Evolutionary conservation across 1,140 invertebrate species (phyloP).

Genomic region (Triops longicaudatus): DNA sequence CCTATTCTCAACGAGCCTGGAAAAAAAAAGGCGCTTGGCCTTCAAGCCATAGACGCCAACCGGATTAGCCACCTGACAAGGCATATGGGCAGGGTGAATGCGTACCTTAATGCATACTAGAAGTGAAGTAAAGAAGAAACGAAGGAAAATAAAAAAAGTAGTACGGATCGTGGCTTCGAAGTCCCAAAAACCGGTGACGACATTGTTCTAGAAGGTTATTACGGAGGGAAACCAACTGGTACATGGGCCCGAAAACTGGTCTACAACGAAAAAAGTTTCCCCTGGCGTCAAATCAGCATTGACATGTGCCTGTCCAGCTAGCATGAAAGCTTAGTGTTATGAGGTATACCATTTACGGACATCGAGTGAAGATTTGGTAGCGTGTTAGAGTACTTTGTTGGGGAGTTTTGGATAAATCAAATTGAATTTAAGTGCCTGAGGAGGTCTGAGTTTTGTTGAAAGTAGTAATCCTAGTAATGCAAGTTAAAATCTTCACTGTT

Average conservation of each 20-base stretch:
- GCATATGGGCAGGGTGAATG: not conserved
- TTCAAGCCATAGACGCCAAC: slow-evolving; percentile 9
- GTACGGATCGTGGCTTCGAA: not conserved
- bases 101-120: not conserved
- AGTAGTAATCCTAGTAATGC: no score
- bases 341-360: no score
- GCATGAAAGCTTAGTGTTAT: no score
- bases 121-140: no score
- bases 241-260: not conserved
- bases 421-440: no score
- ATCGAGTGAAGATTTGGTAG: no score
- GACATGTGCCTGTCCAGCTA: no score
- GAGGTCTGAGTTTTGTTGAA: no score
- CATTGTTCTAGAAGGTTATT: not conserved
- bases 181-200: not conserved
- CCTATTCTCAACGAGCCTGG: not conserved
- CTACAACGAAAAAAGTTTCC: not conserved
- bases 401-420: no score
- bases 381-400: no score
- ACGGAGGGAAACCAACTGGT: not conserved
- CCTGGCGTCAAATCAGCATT: not conserved
- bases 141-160: not conserved
- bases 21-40: not conserved
- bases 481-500: no score
- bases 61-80: slow-evolving; percentile 7